Evolutionary conservation across 2,888 invertebrate genomes (phyloP).

Genomic region (Troides helena): DNA sequence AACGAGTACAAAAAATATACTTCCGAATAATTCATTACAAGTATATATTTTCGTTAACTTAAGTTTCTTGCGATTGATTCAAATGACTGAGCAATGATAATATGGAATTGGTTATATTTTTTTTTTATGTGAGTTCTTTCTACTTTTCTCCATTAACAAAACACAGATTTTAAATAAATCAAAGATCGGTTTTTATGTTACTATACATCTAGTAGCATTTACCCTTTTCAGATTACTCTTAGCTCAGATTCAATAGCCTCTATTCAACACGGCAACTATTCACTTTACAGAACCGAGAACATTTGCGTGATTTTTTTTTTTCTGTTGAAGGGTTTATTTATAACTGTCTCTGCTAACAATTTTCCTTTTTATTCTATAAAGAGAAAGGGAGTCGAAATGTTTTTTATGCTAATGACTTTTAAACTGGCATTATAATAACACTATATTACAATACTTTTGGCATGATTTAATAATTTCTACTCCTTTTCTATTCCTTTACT

Average conservation of each 20-base stretch:
- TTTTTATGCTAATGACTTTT: no score
- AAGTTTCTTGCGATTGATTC: no score
- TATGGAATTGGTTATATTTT: not conserved
- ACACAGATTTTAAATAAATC: not conserved
- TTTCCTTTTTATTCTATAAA: not conserved
- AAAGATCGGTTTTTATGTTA: not conserved
- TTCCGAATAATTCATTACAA: no score
- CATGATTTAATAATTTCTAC: no score
- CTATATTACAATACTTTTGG: no score
- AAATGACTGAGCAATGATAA: no score
- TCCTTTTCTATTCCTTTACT: no score
- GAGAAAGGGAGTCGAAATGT: no score
- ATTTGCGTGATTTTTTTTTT: not conserved
- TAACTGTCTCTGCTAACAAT: not conserved
- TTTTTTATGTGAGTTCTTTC: not conserved
- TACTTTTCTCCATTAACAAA: not conserved
- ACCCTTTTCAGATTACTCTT: not conserved
- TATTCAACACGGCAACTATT: slow-evolving; percentile 1
- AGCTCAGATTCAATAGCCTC: not conserved
- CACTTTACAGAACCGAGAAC: not conserved
- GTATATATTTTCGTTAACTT: no score
- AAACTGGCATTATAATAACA: no score
- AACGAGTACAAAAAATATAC: no score
- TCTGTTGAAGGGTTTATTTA: not conserved
- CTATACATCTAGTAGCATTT: not conserved